A percentile compares a stretch with the other conserved stretches of the same genome.
Conservation (phyloP, 2,113 vertebrate species). For the Phaethon lepturus region DNA sequence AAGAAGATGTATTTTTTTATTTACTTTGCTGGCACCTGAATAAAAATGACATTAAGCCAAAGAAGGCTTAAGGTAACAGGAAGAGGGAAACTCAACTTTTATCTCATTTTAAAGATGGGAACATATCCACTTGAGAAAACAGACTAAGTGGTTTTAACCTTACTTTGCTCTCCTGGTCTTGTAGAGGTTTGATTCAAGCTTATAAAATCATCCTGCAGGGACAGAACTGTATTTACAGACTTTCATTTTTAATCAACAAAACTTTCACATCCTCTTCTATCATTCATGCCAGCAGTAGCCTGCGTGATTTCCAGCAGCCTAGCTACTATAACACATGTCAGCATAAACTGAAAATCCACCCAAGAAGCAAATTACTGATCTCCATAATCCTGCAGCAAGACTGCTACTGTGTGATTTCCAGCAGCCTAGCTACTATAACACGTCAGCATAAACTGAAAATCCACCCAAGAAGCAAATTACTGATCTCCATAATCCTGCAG, state of each 20-base stretch:
- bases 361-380: neutral
- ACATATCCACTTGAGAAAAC: neutral
- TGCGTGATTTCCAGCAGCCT: neutral
- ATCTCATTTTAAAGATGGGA: neutral
- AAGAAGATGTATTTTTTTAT: neutral
- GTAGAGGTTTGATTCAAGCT: neutral
- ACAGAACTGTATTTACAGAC: constrained; percentile 13
- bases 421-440: neutral
- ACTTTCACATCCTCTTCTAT: neutral
- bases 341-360: constrained; percentile 10
- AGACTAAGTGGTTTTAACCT: neutral
- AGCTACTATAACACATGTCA: neutral
- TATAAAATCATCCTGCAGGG: neutral
- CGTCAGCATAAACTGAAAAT: neutral
- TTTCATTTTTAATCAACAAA: neutral
- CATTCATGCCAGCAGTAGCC: neutral
- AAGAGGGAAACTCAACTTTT: neutral
- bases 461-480: neutral
- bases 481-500: constrained; percentile 2
- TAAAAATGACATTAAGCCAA: neutral
- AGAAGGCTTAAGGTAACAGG: neutral
- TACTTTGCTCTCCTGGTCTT: neutral
- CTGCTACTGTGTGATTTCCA: neutral
- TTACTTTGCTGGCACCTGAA: neutral
- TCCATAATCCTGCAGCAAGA: constrained; percentile 2